phyloP scores from a whole-genome alignment of 2,113 vertebrate species.

The Drymodes brunneopygia region DNA sequence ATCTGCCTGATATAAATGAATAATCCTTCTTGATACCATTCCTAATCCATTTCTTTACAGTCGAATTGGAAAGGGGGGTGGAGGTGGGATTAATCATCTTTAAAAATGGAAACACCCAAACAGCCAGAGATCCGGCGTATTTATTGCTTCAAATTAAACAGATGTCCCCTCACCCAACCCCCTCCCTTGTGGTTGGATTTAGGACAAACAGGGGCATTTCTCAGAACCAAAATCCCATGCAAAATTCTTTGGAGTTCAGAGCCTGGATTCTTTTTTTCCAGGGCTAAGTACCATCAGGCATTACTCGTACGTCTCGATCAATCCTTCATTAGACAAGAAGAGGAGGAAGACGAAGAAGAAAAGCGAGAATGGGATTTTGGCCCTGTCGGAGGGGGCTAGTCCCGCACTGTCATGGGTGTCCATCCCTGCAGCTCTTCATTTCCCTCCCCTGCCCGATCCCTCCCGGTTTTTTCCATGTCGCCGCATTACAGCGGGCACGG shows the following conservation, averaged over 20 bases:
- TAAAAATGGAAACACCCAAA: constrained; percentile 47
- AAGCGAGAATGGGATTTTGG: not conserved
- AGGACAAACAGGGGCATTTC: constrained; percentile 19
- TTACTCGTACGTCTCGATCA: not conserved
- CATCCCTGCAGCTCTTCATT: not conserved
- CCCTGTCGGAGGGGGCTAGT: not conserved
- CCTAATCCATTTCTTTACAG: constrained; percentile 68
- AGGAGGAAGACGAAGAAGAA: not conserved
- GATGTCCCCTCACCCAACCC: constrained; percentile 38
- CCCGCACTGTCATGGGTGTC: not conserved
- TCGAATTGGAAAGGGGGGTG: constrained; percentile 47
- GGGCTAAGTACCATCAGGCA: not conserved
- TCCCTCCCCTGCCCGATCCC: not conserved
- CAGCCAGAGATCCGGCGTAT: constrained; percentile 28
- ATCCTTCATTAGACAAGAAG: not conserved
- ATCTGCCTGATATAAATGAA: constrained; percentile 62
- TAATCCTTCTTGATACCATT: constrained; percentile 54
- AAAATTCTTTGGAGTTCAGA: constrained; percentile 36
- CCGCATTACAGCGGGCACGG: not conserved
- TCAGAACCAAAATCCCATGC: constrained; percentile 32
- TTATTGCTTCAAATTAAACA: constrained; percentile 71
- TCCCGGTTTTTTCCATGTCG: not conserved
- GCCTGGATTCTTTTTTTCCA: not conserved
- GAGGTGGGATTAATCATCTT: constrained; percentile 58
- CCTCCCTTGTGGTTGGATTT: not conserved